Conservation (phyloP, 1,140 invertebrate species). For the Mycetomoellerius zeteki region DNA sequence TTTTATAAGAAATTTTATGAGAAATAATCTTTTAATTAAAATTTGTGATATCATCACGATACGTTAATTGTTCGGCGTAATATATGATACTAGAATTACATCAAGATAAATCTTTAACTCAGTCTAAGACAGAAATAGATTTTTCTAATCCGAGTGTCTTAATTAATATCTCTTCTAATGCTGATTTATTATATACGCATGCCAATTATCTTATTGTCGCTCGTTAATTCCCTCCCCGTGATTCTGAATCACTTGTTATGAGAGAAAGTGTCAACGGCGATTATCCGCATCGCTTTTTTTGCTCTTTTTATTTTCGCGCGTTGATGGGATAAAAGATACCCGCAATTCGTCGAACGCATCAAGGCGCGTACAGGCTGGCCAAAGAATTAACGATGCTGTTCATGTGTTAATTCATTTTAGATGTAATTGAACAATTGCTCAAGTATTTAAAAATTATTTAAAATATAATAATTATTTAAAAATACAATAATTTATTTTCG, state of each 20-base stretch:
- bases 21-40: not conserved
- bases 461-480: not conserved
- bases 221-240: slow-evolving; percentile 30
- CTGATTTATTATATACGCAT: slow-evolving; percentile 9
- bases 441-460: not conserved
- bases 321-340: slow-evolving; percentile 61
- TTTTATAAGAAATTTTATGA: not conserved
- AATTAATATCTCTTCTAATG: slow-evolving; percentile 14
- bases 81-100: not conserved
- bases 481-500: not conserved
- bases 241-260: slow-evolving; percentile 23
- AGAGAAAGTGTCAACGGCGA: slow-evolving; percentile 25
- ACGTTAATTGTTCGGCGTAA: not conserved
- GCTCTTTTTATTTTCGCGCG: slow-evolving; percentile 24
- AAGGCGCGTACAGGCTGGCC: slow-evolving; percentile 17
- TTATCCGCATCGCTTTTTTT: not conserved
- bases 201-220: slow-evolving; percentile 25
- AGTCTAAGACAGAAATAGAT: not conserved
- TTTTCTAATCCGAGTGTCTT: not conserved
- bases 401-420: slow-evolving; percentile 10
- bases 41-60: not conserved
- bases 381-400: slow-evolving; percentile 29
- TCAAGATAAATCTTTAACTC: not conserved
- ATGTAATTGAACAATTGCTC: not conserved
- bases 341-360: slow-evolving; percentile 56